Evolutionary conservation across 2,888 invertebrate species (phyloP), one percentile per base, ranked within the genome.

Genomic region (Chymomyza procnemis): DNA sequence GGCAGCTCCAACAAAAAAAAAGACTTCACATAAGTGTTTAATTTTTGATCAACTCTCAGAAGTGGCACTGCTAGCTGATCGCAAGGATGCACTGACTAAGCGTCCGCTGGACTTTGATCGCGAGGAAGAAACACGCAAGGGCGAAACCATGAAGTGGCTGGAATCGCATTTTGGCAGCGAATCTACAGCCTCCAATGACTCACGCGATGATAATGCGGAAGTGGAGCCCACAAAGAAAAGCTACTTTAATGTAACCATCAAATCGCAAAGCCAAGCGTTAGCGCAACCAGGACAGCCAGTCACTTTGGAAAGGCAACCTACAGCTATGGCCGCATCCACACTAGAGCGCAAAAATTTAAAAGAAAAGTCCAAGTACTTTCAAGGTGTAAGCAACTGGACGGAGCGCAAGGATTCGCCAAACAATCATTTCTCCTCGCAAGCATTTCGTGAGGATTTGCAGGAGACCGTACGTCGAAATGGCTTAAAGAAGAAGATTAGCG

Each of bases 141-240:
- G 95, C 76, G 97, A 97, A 92, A 97, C 97, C 0, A 96, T 96
- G 73, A 96, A 96, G 91, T 97, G 97, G 97, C 92, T 97, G 63
- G 97, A 97, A 87, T 95, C 95, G 87, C 97, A 97, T 90, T 97
- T 97, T 88, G 97, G 97, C 61, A 96, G 96, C 89, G 96, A 96
- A 73, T 96, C 96, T 1, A 93, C 94, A 14, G 95, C 95, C 0
- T 96, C 96, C 0, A 95, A 95, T 12, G 91, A 90, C 59, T 91
- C 91, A 0, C 88, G 90, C 4, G 91, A 91, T 50, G 90, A 94
- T 8, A 90, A 89, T 54, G 81, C 79, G n/a, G 89, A 88, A 34
- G 94, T 92, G 84, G 94, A 92, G 75, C 94, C 93, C 75, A 93
- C 93, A 9, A 95, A 95, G 78, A 94, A 95, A 57, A 94, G 93